These are phyloP conservation scores for Megaceryle alcyon DNA, from an alignment of 2,797 vertebrate genomes.

Conservation along the genomic window DNA sequence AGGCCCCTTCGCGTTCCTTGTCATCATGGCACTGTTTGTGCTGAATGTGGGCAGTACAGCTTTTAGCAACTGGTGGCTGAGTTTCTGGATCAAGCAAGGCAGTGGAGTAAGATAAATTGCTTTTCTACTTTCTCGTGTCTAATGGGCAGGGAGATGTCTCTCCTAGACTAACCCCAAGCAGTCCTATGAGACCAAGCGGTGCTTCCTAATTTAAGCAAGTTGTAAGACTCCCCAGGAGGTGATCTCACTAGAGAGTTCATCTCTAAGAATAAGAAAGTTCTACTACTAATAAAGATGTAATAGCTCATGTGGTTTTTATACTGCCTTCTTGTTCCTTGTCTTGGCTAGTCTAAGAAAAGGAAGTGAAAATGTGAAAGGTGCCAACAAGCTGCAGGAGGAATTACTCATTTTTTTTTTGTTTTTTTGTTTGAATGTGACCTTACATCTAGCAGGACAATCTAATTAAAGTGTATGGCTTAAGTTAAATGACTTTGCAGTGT, in stretches of 20 bases:
- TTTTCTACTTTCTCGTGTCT: background rate
- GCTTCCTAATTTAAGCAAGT: background rate
- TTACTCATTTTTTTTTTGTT: background rate
- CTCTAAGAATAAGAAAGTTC: background rate
- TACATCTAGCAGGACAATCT: background rate
- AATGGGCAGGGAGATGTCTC: background rate
- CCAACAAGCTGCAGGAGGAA: background rate
- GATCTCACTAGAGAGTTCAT: background rate
- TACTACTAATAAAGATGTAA: background rate
- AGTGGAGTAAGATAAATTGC: slow-evolving; percentile 84
- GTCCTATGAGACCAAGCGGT: background rate
- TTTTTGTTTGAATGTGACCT: background rate
- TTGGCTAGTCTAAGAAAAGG: background rate
- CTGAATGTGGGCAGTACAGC: slow-evolving; percentile 91
- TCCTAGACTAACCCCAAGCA: background rate
- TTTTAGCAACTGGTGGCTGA: slow-evolving; percentile 96
- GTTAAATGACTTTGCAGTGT: background rate
- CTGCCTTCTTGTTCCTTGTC: background rate
- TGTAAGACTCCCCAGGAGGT: background rate
- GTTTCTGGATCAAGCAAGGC: slow-evolving; percentile 96
- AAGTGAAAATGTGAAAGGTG: background rate
- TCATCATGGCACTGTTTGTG: slow-evolving; percentile 88
- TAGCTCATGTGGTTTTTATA: background rate
- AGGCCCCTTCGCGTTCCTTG: slow-evolving; percentile 85
- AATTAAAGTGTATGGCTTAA: background rate